Evolutionary conservation across 2,113 vertebrate species (phyloP).

Genomic region (Cyanoderma ruficeps): DNA sequence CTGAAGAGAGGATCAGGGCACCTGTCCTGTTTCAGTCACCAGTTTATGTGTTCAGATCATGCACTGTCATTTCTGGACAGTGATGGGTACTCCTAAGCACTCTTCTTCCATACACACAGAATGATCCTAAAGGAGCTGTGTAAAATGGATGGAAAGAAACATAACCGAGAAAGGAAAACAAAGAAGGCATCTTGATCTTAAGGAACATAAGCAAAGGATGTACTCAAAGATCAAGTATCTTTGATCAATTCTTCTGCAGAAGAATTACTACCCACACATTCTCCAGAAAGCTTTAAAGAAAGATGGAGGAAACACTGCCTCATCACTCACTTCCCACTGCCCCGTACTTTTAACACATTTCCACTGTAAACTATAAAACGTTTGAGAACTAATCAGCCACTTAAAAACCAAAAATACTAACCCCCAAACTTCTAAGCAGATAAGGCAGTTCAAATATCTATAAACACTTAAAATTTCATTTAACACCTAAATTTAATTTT

Average conservation of each 20-base stretch:
- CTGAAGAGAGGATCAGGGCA: background rate
- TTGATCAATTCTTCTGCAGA: background rate
- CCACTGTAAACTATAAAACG: background rate
- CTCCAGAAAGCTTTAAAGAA: background rate
- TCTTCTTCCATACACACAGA: background rate
- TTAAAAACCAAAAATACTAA: background rate
- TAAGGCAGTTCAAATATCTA: background rate
- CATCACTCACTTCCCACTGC: background rate
- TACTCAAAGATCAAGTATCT: background rate
- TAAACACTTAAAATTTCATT: background rate
- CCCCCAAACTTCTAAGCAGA: background rate
- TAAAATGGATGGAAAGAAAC: background rate
- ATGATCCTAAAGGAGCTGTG: background rate
- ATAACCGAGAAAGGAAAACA: background rate
- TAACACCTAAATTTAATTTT: background rate
- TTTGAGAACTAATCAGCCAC: background rate
- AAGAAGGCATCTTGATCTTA: background rate
- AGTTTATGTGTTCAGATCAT: background rate
- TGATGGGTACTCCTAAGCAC: background rate
- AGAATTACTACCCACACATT: background rate
- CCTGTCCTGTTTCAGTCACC: background rate
- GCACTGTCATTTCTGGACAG: background rate
- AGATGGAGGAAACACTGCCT: background rate
- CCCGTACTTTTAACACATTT: background rate
- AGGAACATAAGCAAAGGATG: background rate